These are phyloP conservation scores for Stichopus chloronotus DNA, from an alignment of 35 echinoderm and acorn worm genomes.

Conservation along the genomic window DNA sequence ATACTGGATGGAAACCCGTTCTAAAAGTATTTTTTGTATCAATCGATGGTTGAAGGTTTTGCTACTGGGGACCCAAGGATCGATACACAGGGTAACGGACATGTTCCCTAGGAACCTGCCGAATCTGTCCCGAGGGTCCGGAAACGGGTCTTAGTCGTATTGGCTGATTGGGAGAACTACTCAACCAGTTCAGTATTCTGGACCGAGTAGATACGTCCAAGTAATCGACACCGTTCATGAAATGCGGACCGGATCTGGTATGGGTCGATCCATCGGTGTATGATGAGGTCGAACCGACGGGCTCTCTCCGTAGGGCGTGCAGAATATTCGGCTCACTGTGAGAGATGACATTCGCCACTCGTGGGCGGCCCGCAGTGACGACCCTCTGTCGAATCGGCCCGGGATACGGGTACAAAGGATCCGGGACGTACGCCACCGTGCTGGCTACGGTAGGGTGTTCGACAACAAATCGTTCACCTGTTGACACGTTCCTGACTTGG, in stretches of 20 bases:
- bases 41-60: no score
- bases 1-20: no score
- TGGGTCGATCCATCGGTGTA: conserved; percentile 29
- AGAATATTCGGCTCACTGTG: background rate
- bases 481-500: conserved; percentile 20
- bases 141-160: conserved; percentile 4
- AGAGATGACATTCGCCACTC: background rate
- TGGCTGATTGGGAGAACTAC: background rate
- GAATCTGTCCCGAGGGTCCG: background rate
- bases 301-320: background rate
- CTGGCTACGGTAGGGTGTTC: background rate
- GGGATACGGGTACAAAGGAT: conserved; percentile 4
- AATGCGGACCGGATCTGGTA: conserved; percentile 40
- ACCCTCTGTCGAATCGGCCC: background rate
- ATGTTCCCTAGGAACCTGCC: background rate
- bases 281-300: background rate
- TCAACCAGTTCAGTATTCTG: conserved; percentile 41
- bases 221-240: conserved; percentile 53
- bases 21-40: no score
- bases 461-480: conserved; percentile 25
- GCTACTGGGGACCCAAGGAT: background rate
- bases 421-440: background rate
- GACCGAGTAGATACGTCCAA: conserved; percentile 44
- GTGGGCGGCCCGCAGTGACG: background rate
- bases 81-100: background rate